phyloP scores from a whole-genome alignment of 2,113 vertebrate species.

The Scolopax mira region DNA sequence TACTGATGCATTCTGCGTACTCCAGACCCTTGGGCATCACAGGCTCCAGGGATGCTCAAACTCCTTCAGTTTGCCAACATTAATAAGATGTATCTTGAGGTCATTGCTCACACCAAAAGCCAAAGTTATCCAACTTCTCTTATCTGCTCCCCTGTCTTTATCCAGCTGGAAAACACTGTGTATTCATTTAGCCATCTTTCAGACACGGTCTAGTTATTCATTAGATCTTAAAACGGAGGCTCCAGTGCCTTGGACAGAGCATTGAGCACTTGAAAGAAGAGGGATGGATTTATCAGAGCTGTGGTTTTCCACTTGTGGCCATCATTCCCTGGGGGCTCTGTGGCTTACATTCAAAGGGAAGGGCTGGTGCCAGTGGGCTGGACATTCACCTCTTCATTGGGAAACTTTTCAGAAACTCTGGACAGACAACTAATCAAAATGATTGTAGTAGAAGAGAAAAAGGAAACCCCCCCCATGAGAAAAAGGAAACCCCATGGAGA shows the following conservation, averaged over 20 bases:
- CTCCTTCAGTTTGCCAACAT: neutral
- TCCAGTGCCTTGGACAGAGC: neutral
- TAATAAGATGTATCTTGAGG: neutral
- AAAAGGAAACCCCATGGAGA: neutral
- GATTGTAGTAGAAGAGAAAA: neutral
- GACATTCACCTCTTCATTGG: neutral
- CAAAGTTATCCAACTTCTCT: neutral
- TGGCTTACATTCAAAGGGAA: neutral
- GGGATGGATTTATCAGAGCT: neutral
- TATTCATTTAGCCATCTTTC: neutral
- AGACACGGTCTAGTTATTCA: neutral
- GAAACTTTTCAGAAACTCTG: neutral
- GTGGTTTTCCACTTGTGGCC: neutral
- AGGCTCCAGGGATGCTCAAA: neutral
- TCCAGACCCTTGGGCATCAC: neutral
- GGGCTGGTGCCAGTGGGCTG: neutral
- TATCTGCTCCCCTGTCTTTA: constrained; percentile 19
- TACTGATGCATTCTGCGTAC: neutral
- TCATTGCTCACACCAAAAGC: constrained; percentile 5
- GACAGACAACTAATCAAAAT: neutral
- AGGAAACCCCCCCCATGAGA: neutral
- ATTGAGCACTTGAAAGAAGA: neutral
- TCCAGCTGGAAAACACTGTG: neutral
- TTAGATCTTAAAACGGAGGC: neutral
- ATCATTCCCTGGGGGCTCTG: neutral